phyloP scores from a whole-genome alignment of 2,113 vertebrate species.

The Silurus meridionalis region DNA sequence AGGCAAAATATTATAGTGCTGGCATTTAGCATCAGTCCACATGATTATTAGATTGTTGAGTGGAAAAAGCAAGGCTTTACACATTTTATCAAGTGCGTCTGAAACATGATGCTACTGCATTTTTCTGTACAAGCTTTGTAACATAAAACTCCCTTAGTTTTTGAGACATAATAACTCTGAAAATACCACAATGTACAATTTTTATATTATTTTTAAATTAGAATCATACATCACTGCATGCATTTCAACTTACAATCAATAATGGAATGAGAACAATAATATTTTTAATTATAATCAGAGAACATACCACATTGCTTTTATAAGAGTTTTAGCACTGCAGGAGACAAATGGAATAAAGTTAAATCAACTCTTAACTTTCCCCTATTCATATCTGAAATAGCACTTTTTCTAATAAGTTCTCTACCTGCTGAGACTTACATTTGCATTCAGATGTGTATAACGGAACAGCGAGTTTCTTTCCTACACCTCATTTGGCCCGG shows the following conservation, averaged over 20 bases:
- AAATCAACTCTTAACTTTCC: not conserved
- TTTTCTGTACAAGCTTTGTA: not conserved
- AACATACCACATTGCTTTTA: not conserved
- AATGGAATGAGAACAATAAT: not conserved
- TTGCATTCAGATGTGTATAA: constrained; percentile 24
- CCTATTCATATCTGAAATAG: constrained; percentile 28
- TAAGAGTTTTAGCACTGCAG: not conserved
- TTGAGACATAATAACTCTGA: not conserved
- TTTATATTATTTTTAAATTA: not conserved
- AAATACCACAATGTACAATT: too few relatives aligned
- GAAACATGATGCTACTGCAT: not conserved
- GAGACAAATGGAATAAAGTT: constrained; percentile 7
- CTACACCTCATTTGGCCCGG: not conserved
- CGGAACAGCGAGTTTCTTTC: not conserved
- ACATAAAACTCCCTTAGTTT: not conserved
- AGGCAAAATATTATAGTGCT: not conserved
- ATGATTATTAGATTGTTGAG: not conserved
- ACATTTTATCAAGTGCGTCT: not conserved
- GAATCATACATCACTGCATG: not conserved
- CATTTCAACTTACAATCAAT: not conserved
- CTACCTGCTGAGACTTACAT: not conserved
- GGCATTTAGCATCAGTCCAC: not conserved
- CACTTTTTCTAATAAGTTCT: not conserved
- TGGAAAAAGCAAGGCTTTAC: not conserved
- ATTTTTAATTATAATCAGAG: not conserved